phyloP scores from a whole-genome alignment of 37 sponge, comb jelly and placozoan species.

The Beroe forskalii region DNA sequence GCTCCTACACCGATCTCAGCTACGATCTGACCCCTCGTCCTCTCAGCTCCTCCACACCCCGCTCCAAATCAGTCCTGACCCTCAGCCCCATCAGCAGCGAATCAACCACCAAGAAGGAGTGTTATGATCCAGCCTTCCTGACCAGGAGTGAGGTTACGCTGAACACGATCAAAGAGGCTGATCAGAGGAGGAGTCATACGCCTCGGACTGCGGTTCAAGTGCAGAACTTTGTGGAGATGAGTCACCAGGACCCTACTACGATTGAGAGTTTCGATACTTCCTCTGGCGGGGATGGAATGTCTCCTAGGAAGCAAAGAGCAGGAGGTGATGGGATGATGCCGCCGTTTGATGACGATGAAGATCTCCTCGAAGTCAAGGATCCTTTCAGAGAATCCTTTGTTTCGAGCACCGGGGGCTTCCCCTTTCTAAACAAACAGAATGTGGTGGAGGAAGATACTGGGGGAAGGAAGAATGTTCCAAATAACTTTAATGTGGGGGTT shows the following conservation, averaged over 20 bases:
- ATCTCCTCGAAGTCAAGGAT: slow-evolving; percentile 2
- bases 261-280: neutral
- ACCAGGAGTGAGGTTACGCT: slow-evolving; percentile 9
- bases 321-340: no score
- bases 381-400: slow-evolving; percentile 39
- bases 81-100: slow-evolving; percentile 22
- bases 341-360: slow-evolving; percentile 7
- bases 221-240: slow-evolving; percentile 8
- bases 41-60: neutral
- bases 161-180: neutral
- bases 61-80: neutral
- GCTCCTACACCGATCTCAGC: neutral
- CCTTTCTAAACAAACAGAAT: neutral
- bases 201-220: no score
- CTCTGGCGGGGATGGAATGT: neutral
- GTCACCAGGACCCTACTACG: slow-evolving; percentile 29
- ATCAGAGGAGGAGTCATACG: neutral
- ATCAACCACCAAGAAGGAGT: neutral
- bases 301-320: neutral
- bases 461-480: neutral
- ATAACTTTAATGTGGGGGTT: neutral
- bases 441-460: neutral
- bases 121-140: neutral
- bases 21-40: neutral
- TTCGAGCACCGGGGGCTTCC: neutral